phyloP scores from a whole-genome alignment of 2,113 vertebrate genomes.

The Scatophagus argus region DNA sequence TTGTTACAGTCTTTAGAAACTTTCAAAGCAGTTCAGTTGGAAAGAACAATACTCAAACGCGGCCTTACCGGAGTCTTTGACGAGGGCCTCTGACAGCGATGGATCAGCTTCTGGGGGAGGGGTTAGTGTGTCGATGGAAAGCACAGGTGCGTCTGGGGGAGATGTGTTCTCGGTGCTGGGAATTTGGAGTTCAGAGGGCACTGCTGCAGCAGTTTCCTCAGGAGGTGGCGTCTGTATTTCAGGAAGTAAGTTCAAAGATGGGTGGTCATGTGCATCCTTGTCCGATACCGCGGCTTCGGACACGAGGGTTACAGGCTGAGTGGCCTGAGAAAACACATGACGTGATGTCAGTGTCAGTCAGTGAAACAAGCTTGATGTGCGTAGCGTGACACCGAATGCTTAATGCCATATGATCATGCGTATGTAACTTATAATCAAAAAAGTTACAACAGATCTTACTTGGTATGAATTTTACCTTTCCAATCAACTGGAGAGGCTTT shows the following conservation, averaged over 20 bases:
- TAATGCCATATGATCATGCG: not conserved
- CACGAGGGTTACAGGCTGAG: slow-evolving; percentile 28
- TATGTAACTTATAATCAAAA: not conserved
- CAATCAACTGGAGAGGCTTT: slow-evolving; percentile 86
- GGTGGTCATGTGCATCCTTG: slow-evolving; percentile 27
- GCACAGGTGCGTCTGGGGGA: slow-evolving; percentile 67
- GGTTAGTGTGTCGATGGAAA: slow-evolving; percentile 82
- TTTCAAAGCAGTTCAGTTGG: not conserved
- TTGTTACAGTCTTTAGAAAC: not conserved
- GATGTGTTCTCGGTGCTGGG: slow-evolving; percentile 57
- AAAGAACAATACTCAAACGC: not conserved
- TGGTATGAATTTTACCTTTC: slow-evolving; percentile 85
- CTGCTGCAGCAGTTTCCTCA: slow-evolving; percentile 69
- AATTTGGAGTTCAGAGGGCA: slow-evolving; percentile 58
- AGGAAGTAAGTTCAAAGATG: slow-evolving; percentile 59
- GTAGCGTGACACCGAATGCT: not conserved
- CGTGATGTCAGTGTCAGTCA: not conserved
- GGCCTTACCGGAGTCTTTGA: slow-evolving; percentile 68
- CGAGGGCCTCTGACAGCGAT: slow-evolving; percentile 40
- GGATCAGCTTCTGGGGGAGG: slow-evolving; percentile 82
- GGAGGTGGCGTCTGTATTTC: slow-evolving; percentile 83
- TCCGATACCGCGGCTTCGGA: slow-evolving; percentile 43
- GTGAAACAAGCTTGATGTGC: not conserved
- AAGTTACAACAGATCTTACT: slow-evolving; percentile 46
- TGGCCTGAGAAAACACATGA: slow-evolving; percentile 50